Conservation (phyloP, 2,797 vertebrate species). For the Petrocephalus sullivani region DNA sequence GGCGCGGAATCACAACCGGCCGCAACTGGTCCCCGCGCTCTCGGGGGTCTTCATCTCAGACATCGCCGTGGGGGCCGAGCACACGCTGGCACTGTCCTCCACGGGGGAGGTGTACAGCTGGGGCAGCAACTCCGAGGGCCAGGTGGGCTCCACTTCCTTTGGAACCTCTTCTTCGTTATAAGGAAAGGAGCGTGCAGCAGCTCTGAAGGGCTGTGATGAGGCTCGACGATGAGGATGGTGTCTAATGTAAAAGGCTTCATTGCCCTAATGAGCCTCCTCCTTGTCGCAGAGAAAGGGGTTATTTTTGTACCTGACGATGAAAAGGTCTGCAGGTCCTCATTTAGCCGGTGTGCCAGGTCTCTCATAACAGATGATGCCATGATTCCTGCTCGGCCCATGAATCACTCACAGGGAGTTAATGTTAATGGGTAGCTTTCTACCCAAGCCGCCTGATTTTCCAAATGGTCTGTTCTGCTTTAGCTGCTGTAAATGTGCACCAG, state of each 20-base stretch:
- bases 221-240: neutral
- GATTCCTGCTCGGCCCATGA: slow-evolving; percentile 19
- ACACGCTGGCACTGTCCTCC: slow-evolving; percentile 66
- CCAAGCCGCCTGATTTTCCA: neutral
- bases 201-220: neutral
- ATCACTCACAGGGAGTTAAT: neutral
- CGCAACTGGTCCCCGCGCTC: slow-evolving; percentile 66
- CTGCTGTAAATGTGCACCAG: neutral
- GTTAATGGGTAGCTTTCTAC: neutral
- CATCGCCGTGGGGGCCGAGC: slow-evolving; percentile 71
- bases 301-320: slow-evolving; percentile 18
- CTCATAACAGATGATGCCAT: slow-evolving; percentile 24
- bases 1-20: slow-evolving; percentile 73
- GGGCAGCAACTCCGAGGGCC: slow-evolving; percentile 77
- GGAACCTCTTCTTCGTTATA: neutral
- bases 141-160: slow-evolving; percentile 46
- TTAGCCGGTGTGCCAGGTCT: slow-evolving; percentile 21
- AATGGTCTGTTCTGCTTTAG: neutral
- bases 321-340: slow-evolving; percentile 16
- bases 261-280: slow-evolving; percentile 21
- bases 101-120: slow-evolving; percentile 70
- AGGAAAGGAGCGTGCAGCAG: neutral
- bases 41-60: slow-evolving; percentile 68
- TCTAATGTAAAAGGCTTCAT: slow-evolving; percentile 17
- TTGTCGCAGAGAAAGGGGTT: slow-evolving; percentile 3